These are phyloP conservation scores for Deilephila elpenor DNA, from an alignment of 2,888 invertebrate species.

Conservation along the genomic window DNA sequence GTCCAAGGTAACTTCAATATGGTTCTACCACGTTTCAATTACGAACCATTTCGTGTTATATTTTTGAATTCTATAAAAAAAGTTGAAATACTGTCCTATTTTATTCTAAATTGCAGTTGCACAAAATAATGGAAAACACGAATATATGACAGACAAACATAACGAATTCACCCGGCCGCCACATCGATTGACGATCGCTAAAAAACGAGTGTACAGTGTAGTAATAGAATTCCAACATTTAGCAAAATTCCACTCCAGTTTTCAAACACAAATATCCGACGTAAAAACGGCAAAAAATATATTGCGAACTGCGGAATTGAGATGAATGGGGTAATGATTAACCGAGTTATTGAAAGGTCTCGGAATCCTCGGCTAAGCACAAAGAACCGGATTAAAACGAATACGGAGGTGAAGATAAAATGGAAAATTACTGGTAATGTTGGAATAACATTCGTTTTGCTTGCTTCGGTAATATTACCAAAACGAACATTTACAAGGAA, in stretches of 20 bases:
- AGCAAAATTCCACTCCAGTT: not conserved
- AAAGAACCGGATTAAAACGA: constrained; percentile 19
- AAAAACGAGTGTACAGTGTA: not conserved
- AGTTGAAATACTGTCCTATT: too few relatives aligned
- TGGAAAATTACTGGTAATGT: constrained; percentile 1
- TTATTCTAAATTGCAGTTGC: too few relatives aligned
- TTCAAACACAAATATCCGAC: not conserved
- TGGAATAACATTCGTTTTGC: not conserved
- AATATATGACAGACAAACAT: too few relatives aligned
- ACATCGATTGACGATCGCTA: too few relatives aligned
- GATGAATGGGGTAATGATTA: constrained; percentile 26
- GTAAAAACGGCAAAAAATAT: constrained; percentile 16
- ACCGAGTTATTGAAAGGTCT: constrained; percentile 25
- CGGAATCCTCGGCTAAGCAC: constrained; percentile 8
- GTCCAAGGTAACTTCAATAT: too few relatives aligned
- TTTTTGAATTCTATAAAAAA: too few relatives aligned
- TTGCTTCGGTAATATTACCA: not conserved
- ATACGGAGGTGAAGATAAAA: not conserved
- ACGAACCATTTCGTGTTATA: too few relatives aligned
- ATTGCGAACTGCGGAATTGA: constrained; percentile 22
- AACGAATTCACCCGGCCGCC: too few relatives aligned
- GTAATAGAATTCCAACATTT: constrained; percentile 1
- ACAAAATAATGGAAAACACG: too few relatives aligned
- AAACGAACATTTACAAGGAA: not conserved
- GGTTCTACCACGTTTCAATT: too few relatives aligned